Percentiles rank a stretch among this genome's conserved stretches.
Evolutionary conservation across 2,888 invertebrate genomes (phyloP).

Genomic region (Mythimna albipuncta): DNA sequence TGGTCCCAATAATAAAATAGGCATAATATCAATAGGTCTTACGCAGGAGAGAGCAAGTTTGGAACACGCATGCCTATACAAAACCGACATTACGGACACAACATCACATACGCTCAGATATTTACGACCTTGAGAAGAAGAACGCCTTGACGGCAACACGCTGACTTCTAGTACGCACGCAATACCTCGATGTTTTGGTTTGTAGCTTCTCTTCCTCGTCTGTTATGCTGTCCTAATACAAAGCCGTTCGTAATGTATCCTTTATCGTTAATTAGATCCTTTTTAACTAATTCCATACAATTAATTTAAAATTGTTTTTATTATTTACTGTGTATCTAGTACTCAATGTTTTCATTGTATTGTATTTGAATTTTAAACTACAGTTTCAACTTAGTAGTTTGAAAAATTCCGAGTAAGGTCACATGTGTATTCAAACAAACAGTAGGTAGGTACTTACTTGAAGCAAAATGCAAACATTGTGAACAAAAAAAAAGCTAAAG

Average conservation of each 20-base stretch:
- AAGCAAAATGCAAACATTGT: constrained; percentile 19
- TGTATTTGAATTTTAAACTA: too few relatives aligned
- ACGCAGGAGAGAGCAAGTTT: constrained; percentile 47
- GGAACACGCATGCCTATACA: constrained; percentile 46
- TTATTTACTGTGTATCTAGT: neutral
- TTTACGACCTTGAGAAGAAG: constrained; percentile 65
- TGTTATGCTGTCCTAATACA: constrained; percentile 58
- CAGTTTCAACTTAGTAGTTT: neutral
- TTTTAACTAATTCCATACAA: neutral
- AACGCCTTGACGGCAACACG: constrained; percentile 64
- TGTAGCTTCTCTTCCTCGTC: constrained; percentile 46
- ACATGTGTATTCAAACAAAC: constrained; percentile 9
- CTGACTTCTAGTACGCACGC: constrained; percentile 58
- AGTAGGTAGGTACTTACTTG: neutral
- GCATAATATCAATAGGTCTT: neutral
- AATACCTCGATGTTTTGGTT: constrained; percentile 50
- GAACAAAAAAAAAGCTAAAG: constrained; percentile 17
- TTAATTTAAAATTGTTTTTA: neutral
- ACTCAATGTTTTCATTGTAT: neutral
- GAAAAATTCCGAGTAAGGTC: constrained; percentile 19
- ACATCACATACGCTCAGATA: constrained; percentile 51
- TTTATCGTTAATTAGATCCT: constrained; percentile 36
- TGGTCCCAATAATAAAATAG: constrained; percentile 34
- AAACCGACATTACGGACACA: constrained; percentile 35
- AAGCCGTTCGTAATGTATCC: constrained; percentile 29